A percentile compares a stretch with the other conserved stretches of the same genome.
These are phyloP conservation scores for Caiman crocodilus DNA, from an alignment of 2,797 vertebrate species.

Conservation along the genomic window DNA sequence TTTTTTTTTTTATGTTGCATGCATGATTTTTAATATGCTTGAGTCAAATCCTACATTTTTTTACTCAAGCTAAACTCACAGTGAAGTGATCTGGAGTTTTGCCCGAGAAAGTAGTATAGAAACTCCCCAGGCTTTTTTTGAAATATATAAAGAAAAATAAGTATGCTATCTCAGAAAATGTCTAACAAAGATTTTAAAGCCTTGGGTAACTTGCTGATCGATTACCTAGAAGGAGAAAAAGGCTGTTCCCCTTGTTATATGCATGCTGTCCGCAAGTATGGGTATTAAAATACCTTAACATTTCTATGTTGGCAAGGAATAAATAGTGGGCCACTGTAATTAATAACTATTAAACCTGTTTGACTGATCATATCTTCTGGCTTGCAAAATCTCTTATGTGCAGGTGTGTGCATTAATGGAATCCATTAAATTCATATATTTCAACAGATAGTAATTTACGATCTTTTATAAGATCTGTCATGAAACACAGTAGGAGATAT, in stretches of 20 bases:
- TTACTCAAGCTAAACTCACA: not conserved
- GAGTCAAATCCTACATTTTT: not conserved
- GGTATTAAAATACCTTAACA: conserved; percentile 69
- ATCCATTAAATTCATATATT: conserved; percentile 86
- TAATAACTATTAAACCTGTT: conserved; percentile 85
- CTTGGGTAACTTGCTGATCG: conserved; percentile 29
- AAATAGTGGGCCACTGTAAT: conserved; percentile 79
- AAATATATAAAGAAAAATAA: not conserved
- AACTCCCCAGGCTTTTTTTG: not conserved
- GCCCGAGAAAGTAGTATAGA: not conserved
- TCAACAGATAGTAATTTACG: conserved; percentile 85
- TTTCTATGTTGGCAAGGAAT: conserved; percentile 63
- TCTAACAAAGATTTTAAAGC: conserved; percentile 32
- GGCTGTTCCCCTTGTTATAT: conserved; percentile 60
- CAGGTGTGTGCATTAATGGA: conserved; percentile 83
- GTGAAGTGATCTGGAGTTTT: not conserved
- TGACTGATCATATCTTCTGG: conserved; percentile 82
- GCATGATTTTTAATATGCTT: not conserved
- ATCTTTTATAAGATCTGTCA: conserved; percentile 85
- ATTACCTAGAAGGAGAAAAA: conserved; percentile 62
- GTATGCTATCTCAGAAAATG: not conserved
- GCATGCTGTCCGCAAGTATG: conserved; percentile 47
- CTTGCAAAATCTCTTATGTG: conserved; percentile 81
- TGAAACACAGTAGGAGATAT: conserved; percentile 79
- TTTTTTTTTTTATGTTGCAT: not conserved